Conservation (phyloP, 2,888 invertebrate species). For the Spisula subtruncata region DNA sequence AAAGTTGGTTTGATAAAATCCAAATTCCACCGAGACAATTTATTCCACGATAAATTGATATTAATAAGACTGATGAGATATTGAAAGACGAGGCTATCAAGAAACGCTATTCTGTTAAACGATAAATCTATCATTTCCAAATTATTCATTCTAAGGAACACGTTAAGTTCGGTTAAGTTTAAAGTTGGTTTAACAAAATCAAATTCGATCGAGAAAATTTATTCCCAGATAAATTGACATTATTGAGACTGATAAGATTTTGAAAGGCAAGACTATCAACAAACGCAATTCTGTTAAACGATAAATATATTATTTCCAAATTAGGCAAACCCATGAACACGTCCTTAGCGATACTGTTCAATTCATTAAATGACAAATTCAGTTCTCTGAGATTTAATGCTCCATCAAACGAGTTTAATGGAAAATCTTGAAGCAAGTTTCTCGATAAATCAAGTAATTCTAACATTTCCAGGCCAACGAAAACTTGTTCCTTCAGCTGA, state of each 20-base stretch:
- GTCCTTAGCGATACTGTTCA: conserved; percentile 20
- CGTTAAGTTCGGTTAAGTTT: no score
- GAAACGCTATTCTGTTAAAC: conserved; percentile 21
- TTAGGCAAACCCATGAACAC: conserved; percentile 1
- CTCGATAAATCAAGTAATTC: conserved; percentile 36
- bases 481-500: conserved; percentile 17
- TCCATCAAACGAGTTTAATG: conserved; percentile 27
- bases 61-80: not conserved
- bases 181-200: conserved; percentile 17
- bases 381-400: conserved; percentile 33
- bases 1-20: conserved; percentile 1
- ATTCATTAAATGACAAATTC: conserved; percentile 37
- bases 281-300: conserved; percentile 30
- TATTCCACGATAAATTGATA: conserved; percentile 26
- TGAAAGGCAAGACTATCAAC: conserved; percentile 26
- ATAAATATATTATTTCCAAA: conserved; percentile 41
- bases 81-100: conserved; percentile 23
- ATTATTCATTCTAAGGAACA: conserved; percentile 3
- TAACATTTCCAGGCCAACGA: conserved; percentile 24
- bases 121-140: conserved; percentile 45
- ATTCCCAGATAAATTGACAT: conserved; percentile 23
- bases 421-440: conserved; percentile 21
- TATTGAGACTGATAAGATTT: not conserved
- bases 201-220: not conserved
- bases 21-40: not conserved